Evolutionary conservation across 2,113 vertebrate species (phyloP).

Genomic region (Prionailurus bengalensis): DNA sequence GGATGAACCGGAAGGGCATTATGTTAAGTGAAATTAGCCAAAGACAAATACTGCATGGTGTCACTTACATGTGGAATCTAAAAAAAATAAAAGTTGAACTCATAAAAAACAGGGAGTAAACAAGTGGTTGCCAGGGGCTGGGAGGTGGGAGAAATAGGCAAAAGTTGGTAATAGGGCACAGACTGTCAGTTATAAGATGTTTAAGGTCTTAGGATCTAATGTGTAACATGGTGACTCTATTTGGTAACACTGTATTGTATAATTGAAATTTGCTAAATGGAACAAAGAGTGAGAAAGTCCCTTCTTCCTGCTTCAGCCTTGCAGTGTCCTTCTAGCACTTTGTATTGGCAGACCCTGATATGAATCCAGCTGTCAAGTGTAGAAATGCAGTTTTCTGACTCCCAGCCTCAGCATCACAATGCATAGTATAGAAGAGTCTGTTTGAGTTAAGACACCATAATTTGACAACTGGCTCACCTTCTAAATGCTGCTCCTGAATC

Average conservation of each 20-base stretch:
- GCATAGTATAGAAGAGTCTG: not conserved
- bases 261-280: not conserved
- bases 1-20: not conserved
- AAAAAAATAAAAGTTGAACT: not conserved
- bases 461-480: not conserved
- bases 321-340: not conserved
- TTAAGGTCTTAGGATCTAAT: not conserved
- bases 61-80: not conserved
- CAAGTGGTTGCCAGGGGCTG: not conserved
- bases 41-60: not conserved
- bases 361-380: not conserved
- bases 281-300: not conserved
- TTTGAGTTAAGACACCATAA: not conserved
- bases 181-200: not conserved
- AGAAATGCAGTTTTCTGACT: not conserved
- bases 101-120: not conserved
- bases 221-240: not conserved
- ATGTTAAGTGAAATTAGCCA: not conserved
- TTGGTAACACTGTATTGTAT: not conserved
- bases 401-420: not conserved
- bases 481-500: not conserved
- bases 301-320: slow-evolving; percentile 5
- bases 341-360: not conserved
- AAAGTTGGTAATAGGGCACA: not conserved
- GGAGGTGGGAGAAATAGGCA: not conserved